A percentile compares a stretch with the other conserved stretches of the same genome.
phyloP scores from a whole-genome alignment of 2,797 vertebrate genomes.

The Pygocentrus nattereri region DNA sequence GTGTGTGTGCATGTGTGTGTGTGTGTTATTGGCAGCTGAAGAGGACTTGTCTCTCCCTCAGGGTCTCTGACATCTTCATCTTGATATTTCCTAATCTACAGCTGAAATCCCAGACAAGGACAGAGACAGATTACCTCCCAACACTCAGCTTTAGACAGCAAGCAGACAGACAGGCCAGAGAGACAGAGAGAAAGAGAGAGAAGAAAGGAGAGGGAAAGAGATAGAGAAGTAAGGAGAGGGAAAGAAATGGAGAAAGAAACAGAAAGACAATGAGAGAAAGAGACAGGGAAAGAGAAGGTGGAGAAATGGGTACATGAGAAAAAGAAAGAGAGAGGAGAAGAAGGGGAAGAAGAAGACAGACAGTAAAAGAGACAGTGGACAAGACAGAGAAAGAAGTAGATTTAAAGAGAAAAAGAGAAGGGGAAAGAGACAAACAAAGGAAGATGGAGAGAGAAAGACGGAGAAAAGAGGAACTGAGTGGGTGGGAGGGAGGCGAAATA shows the following conservation, averaged over 20 bases:
- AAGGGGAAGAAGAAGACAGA: background rate
- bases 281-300: background rate
- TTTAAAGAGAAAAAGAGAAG: too few species aligned
- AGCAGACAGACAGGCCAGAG: background rate
- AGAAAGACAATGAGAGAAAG: too few species aligned
- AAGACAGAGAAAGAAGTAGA: background rate
- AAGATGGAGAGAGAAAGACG: background rate
- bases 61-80: conserved; percentile 61
- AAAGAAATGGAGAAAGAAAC: background rate
- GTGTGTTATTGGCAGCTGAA: conserved; percentile 57
- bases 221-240: background rate
- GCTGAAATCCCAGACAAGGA: conserved; percentile 62
- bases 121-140: conserved; percentile 59
- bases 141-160: background rate
- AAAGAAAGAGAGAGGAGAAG: too few species aligned
- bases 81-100: conserved; percentile 61
- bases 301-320: too few species aligned
- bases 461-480: too few species aligned
- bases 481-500: background rate
- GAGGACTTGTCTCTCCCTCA: conserved; percentile 49
- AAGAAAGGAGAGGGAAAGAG: background rate
- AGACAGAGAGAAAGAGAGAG: background rate
- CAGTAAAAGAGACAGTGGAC: background rate
- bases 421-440: background rate
- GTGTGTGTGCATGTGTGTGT: conserved; percentile 30